Evolutionary conservation across 2,888 invertebrate species (phyloP), one percentile per base, ranked within the genome.

Genomic region (Caenorhabditis imperialis): DNA sequence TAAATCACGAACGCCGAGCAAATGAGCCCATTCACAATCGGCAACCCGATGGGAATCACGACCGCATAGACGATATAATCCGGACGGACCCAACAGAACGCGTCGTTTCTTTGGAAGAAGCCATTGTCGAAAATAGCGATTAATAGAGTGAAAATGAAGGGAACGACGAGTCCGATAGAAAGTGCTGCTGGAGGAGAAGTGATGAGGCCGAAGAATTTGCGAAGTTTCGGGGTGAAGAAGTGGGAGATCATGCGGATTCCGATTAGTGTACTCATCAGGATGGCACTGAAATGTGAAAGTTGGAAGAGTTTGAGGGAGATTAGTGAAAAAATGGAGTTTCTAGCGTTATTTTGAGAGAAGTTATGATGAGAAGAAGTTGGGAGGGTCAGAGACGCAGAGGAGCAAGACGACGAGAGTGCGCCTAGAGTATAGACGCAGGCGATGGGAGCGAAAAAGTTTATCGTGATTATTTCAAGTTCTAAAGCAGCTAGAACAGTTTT

Each of bases 61-160:
- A 84, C 79, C 3, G 81, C 84, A 55, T 61, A 75, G 2, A 71
- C 63, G 0, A 83, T 67, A 44, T 69, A 77, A 40, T 81, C 81
- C 0, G 82, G 81, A 23, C 81, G 77, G 23, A 84, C 75, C 84
- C 84, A 84, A 23, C 84, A 84, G 60, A 78, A 81, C 7, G 72
- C 70, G 54, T 82, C 82, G 53, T 81, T 58, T 20, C 82, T 45
- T 40, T 75, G 50, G 69, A 82, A 84, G 61, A 83, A 83, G 25
- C 58, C 20, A 7, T 73, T 35, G 10, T 72, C 37, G 18, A 57
- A 42, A 3, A 62, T 22, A 14, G 40, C 58, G 2, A 60, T 33
- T 2, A 40, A 10, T 7, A 60, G 10, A 10, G 62, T 54, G 5
- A 65, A 18, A 35, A 30, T 54, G 33, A 63, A 73, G 23, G 53